Percentiles rank a stretch among this genome's conserved stretches.
Evolutionary conservation across 2,113 vertebrate genomes (phyloP).

Genomic region (Parus major): DNA sequence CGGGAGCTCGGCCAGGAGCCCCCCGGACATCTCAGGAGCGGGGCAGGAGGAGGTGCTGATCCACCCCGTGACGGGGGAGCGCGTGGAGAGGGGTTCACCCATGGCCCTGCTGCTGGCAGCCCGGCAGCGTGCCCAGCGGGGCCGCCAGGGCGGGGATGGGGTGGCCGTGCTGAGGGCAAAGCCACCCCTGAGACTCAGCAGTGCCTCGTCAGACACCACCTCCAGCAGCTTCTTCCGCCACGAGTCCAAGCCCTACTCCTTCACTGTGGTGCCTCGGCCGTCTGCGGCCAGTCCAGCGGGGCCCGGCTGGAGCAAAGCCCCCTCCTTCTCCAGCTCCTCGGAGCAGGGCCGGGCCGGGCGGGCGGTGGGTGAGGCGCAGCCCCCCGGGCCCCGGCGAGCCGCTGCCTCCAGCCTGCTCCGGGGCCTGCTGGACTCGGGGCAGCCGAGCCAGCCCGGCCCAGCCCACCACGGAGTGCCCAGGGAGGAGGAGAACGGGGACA

Average conservation of each 20-base stretch:
- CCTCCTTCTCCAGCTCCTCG: conserved; percentile 43
- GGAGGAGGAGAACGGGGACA: conserved; percentile 34
- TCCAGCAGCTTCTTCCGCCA: conserved; percentile 68
- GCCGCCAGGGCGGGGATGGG: not conserved
- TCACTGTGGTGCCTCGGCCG: conserved; percentile 72
- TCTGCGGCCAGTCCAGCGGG: accelerated
- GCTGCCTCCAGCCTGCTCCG: not conserved
- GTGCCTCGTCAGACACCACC: not conserved
- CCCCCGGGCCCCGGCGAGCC: not conserved
- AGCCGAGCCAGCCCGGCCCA: not conserved
- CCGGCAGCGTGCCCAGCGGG: conserved; percentile 85
- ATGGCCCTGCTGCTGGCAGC: conserved; percentile 89
- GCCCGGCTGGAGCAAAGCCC: not conserved
- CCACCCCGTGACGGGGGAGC: conserved; percentile 71
- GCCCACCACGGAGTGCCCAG: not conserved
- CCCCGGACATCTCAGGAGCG: accelerated
- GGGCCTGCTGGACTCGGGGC: not conserved
- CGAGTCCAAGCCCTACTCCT: conserved; percentile 74
- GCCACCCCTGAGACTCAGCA: not conserved
- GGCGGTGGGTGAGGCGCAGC: accelerated
- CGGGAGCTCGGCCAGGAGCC: not conserved
- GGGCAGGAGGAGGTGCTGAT: conserved; percentile 49
- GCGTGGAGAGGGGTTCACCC: conserved; percentile 79
- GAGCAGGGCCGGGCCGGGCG: not conserved
- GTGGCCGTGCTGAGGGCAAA: not conserved